Evolutionary conservation across 2,888 invertebrate genomes (phyloP).

Genomic region (Caenorhabditis panamensis): DNA sequence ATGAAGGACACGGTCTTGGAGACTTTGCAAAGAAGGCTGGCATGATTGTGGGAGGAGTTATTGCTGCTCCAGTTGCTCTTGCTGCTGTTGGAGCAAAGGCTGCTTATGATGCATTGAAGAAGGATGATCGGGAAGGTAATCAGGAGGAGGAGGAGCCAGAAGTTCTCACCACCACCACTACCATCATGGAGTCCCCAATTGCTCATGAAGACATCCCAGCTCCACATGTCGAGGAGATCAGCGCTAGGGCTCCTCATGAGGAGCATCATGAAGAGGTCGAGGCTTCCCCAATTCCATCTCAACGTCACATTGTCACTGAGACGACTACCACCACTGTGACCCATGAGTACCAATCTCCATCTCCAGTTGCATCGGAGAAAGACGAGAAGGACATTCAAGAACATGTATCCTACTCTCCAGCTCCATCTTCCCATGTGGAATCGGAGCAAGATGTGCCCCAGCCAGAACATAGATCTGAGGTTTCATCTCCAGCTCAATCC

Average conservation of each 20-base stretch:
- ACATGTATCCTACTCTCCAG: background rate
- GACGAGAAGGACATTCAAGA: background rate
- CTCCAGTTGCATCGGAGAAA: constrained; percentile 1
- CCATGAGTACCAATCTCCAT: background rate
- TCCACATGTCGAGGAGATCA: constrained; percentile 35
- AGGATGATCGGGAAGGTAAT: constrained; percentile 24
- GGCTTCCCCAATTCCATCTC: background rate
- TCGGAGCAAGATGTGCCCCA: constrained; percentile 12
- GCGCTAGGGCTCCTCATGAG: constrained; percentile 23
- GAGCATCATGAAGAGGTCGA: constrained; percentile 37
- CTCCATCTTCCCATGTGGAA: background rate
- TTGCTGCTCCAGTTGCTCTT: constrained; percentile 70
- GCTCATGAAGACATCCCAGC: constrained; percentile 35
- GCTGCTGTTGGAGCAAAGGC: constrained; percentile 69
- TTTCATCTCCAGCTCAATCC: background rate
- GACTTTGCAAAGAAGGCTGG: constrained; percentile 68
- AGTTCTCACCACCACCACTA: constrained; percentile 27
- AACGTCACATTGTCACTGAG: background rate
- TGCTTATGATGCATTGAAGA: constrained; percentile 66
- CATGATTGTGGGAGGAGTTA: constrained; percentile 70
- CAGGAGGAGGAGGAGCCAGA: constrained; percentile 27
- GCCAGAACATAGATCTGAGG: background rate
- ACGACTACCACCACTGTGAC: constrained; percentile 10
- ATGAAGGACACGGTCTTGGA: constrained; percentile 30
- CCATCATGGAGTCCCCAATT: constrained; percentile 49